Percentiles rank a stretch among this genome's conserved stretches.
Evolutionary conservation across 2,113 vertebrate genomes (phyloP).

Genomic region (Ifrita kowaldi): DNA sequence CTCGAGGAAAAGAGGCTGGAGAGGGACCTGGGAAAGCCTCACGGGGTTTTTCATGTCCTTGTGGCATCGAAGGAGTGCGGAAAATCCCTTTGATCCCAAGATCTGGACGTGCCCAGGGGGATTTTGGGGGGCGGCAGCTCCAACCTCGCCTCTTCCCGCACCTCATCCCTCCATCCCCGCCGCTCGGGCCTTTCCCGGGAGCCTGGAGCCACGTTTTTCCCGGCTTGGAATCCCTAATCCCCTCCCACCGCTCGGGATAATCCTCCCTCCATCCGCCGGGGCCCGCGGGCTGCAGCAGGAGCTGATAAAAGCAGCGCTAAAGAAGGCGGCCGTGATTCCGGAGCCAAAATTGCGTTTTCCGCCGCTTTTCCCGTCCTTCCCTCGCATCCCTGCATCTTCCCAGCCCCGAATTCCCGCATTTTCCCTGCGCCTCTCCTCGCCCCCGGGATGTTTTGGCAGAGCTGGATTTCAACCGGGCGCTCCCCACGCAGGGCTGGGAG

Average conservation of each 20-base stretch:
- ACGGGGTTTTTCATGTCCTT: rapidly evolving
- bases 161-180: neutral
- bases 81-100: neutral
- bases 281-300: neutral
- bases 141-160: neutral
- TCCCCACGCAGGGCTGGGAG: neutral
- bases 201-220: rapidly evolving
- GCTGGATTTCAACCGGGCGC: rapidly evolving
- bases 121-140: neutral
- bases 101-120: neutral
- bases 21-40: neutral
- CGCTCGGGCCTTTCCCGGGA: neutral
- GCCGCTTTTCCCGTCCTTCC: neutral
- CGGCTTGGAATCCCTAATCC: neutral
- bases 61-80: rapidly evolving
- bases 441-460: neutral
- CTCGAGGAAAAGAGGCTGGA: rapidly evolving
- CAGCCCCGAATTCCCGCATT: neutral
- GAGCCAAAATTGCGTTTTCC: neutral
- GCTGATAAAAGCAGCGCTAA: neutral
- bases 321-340: neutral
- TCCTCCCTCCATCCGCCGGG: neutral
- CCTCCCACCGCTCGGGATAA: neutral
- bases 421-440: neutral
- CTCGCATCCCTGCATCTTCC: neutral